Evolutionary conservation across 2,888 invertebrate species (phyloP), one percentile per base, ranked within the genome.

Genomic region (Lamellibrachia satsuma): DNA sequence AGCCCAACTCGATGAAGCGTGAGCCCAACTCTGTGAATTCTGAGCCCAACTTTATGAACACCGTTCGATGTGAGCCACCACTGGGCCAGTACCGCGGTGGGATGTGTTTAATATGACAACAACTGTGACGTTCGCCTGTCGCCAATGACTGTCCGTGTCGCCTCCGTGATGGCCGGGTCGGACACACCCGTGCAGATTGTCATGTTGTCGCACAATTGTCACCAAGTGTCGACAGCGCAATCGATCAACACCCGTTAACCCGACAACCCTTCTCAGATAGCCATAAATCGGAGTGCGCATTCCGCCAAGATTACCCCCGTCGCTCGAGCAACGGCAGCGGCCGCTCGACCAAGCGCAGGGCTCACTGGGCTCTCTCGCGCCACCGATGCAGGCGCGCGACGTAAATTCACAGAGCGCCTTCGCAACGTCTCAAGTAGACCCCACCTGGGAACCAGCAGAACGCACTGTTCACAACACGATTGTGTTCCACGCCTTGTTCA

Each of bases 101-200:
- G 8, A 11, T 57, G 15, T 22, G 22, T 75, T 75, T 75, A 6
- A 75, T 75, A 22, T 75, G 75, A 75, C 75, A 75, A 75, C 75
- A 75, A 75, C 75, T 75, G 75, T 75, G 75, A 75, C 75, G n/a
- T 75, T 75, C 22, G 75, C 75, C 75, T 11, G 75, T n/a, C 75
- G 75, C 75, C 75, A 39, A 39, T 39, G 39, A 39, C 75, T 22
- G 75, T 75, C 75, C 22, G 22, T 75, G 75, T 2, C 2, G 75
- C 75, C 22, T 39, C 39, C 39, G 39, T 39, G 39, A 39, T 39
- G 39, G 39, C 39, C 39, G 39, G 55, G 75, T n/a, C 6, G 15
- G 75, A 75, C 75, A 75, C 75, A 75, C 75, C 75, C 75, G 75
- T 75, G 75, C 75, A 75, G 75, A 75, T 75, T 75, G 75, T 75